phyloP scores from a whole-genome alignment of 2,797 vertebrate genomes.

The Siniperca undulata region DNA sequence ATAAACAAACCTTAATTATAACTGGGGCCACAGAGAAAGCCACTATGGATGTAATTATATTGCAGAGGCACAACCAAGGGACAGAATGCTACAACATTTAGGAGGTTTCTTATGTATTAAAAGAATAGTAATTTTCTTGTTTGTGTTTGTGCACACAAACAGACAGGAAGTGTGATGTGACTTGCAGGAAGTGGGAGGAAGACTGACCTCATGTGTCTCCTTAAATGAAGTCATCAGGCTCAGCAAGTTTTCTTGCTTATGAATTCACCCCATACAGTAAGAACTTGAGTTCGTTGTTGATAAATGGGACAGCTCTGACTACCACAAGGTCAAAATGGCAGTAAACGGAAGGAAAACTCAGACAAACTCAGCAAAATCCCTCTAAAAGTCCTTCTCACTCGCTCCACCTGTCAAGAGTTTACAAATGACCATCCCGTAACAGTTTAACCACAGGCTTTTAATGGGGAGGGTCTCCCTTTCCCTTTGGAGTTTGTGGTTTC shows the following conservation, averaged over 20 bases:
- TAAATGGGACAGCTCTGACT: constrained; percentile 44
- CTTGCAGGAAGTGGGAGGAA: constrained; percentile 57
- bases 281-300: constrained; percentile 41
- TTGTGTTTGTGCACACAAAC: constrained; percentile 52
- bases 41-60: constrained; percentile 71
- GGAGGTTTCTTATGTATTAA: constrained; percentile 37
- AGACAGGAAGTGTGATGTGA: constrained; percentile 58
- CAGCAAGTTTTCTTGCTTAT: constrained; percentile 16
- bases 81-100: constrained; percentile 48
- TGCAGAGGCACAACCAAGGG: constrained; percentile 42
- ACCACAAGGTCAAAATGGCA: constrained; percentile 57
- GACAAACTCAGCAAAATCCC: constrained; percentile 62
- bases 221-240: constrained; percentile 41
- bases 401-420: constrained; percentile 71
- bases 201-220: constrained; percentile 35
- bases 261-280: constrained; percentile 3
- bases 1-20: constrained; percentile 74
- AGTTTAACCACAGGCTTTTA: constrained; percentile 66
- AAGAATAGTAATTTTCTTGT: constrained; percentile 67
- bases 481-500: constrained; percentile 55
- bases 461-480: constrained; percentile 43
- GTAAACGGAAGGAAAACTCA: constrained; percentile 61
- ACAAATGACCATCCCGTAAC: constrained; percentile 60
- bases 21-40: constrained; percentile 52
- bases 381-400: constrained; percentile 37